Percentiles rank a stretch among this genome's conserved stretches.
Conservation (phyloP, 1,140 invertebrate genomes). For the Aplysia californica region DNA sequence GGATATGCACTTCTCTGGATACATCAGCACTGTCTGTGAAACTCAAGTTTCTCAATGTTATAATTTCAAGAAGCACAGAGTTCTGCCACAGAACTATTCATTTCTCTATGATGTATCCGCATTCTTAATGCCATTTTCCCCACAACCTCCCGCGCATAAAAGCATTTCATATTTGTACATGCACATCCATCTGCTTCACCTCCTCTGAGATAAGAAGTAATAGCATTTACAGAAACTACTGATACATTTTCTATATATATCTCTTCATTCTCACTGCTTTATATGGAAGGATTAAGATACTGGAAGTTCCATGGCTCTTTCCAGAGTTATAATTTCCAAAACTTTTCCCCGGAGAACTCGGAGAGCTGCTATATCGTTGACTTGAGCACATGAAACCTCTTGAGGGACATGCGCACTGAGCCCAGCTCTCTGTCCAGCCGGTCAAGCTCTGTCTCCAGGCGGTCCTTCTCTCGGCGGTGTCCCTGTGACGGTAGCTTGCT, state of each 20-base stretch:
- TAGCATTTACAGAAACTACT: not conserved
- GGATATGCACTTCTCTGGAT: too few species aligned
- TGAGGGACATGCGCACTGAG: slow-evolving; percentile 28
- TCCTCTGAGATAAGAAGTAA: not conserved
- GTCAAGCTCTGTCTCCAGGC: slow-evolving; percentile 21
- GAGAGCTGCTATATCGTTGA: slow-evolving; percentile 11
- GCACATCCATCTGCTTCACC: not conserved
- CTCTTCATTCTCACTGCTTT: not conserved
- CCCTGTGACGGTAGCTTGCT: slow-evolving; percentile 14
- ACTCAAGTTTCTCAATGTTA: too few species aligned
- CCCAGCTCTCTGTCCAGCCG: slow-evolving; percentile 25
- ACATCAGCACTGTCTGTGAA: too few species aligned
- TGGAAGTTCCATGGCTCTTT: not conserved
- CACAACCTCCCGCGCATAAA: too few species aligned
- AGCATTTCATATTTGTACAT: too few species aligned
- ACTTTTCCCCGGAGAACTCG: too few species aligned
- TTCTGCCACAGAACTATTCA: too few species aligned
- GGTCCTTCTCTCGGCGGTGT: slow-evolving; percentile 8
- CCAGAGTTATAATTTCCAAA: too few species aligned
- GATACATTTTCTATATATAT: not conserved
- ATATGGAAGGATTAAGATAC: not conserved
- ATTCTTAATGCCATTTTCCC: too few species aligned
- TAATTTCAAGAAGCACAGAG: too few species aligned
- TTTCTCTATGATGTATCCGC: too few species aligned
- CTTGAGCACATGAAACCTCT: slow-evolving; percentile 27